Base-by-base conservation (phyloP, 1,140 invertebrate species). In the Octopus bimaculoides region DNA sequence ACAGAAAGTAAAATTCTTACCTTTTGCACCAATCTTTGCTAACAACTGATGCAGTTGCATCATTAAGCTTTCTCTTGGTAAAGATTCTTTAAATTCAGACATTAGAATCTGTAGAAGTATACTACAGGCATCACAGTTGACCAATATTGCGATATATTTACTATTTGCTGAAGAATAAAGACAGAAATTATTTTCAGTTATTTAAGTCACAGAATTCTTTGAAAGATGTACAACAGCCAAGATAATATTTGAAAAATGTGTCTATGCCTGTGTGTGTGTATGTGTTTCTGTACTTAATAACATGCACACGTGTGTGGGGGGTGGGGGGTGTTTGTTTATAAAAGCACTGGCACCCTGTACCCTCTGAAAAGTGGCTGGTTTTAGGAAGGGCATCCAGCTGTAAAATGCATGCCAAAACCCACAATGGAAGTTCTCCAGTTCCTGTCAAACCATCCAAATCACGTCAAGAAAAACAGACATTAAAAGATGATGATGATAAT, bases 11-110 rank as follows among this genome's bases (percentile, higher is more conserved):
- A 41, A 41, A 41, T 41, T 41, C 54, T 66, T 82, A 89, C 89
- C 89, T 88, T 89, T 89, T 9, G 84, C 82, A 9, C 86, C 86
- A 41, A 89, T 82, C 69, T 86, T 84, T 17, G 85, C 83, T 6
- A 89, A 83, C 6, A 89, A 80, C 20, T 86, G 82, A 77, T 90
- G 89, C 69, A 85, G 82, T 9, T 83, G 20, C 9, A 88, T 52
- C 54, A 89, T 77, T 12, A 86, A 74, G 5, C 88, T 86, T 14
- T 88, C 86, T 54, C 83, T 80, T 9, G 82, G 54, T 9, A 80
- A 77, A 9, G 84, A 83, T 78, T 86, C 84, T 71, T 86, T 85
- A 5, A 82, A 78, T 78, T 86, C 85, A 77, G 81, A 79, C 26
- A 87, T 85, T 9, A 90, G 77, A 1, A 86, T 75, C n/a, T 87